Base-by-base conservation (phyloP, 2,888 invertebrate species). In the Panorpa germanica region DNA sequence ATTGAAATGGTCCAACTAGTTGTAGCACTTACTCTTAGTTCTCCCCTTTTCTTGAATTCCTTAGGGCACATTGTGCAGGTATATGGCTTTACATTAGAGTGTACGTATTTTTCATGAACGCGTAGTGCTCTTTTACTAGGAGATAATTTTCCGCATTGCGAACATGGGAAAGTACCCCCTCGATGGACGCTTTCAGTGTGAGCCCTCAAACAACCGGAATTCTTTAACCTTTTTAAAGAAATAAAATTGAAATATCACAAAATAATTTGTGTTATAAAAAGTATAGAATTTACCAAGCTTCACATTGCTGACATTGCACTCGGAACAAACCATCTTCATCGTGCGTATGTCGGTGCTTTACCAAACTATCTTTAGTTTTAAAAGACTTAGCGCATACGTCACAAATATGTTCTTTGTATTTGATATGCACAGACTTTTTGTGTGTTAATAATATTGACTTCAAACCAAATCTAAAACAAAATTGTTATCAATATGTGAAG, bases 61-160 rank as follows among this genome's bases (percentile, higher is more conserved):
- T 35, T 35, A 16, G 31, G 25, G 25, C 35, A 35, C n/a, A 35
- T 21, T n/a, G 21, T 33, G 23, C 35, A 35, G 14, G 31, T 33
- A 26, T 31, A 35, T 19, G 33, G 31, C 10, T 29, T n/a, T n/a
- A 33, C 33, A 26, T 35, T 35, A 23, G 33, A 33, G 25, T 35
- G 35, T 5, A 35, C 35, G 17, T 35, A 33, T 11, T 25, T 29
- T 16, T 33, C n/a, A 20, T 35, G 35, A 11, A 32, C 17, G 15
- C 33, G 35, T 8, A 35, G 24, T 3, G 35, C 29, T 17, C 30
- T 29, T 25, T 32, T 33, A 11, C 32, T 33, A 10, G 28, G 16
- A 14, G 32, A 23, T 28, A 30, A 28, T 15, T 32, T 35, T 14
- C 33, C 33, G 17, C 35, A 35, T 12, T 33, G n/a, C 19, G 35